These are phyloP conservation scores for Lerista edwardsae DNA, from an alignment of 2,797 vertebrate species.

Conservation along the genomic window DNA sequence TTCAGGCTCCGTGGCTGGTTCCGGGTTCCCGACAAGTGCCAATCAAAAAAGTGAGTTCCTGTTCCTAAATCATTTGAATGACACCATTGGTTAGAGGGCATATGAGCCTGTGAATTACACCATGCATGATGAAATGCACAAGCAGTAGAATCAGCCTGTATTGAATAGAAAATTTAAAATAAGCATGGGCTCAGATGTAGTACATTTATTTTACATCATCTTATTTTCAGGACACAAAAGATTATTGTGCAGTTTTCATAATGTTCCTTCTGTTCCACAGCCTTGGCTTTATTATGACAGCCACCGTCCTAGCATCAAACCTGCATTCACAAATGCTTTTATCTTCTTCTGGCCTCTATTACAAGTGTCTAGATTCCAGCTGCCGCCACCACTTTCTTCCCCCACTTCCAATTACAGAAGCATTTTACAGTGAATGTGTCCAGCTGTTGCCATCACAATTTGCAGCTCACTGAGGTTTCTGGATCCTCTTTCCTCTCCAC, in stretches of 20 bases:
- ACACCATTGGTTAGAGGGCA: too few relatives aligned
- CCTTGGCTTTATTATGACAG: not conserved
- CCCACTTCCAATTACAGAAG: conserved; percentile 15
- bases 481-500: not conserved
- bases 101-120: too few relatives aligned
- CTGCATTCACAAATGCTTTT: not conserved
- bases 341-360: not conserved
- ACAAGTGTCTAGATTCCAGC: not conserved
- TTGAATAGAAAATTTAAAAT: not conserved
- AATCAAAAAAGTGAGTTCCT: too few relatives aligned
- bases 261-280: conserved; percentile 1
- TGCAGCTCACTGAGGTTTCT: conserved; percentile 12
- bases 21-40: too few relatives aligned
- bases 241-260: not conserved
- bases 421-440: not conserved
- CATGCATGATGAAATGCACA: not conserved
- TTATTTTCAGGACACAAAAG: not conserved
- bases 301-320: conserved; percentile 12
- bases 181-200: not conserved
- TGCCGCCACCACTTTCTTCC: not conserved
- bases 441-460: conserved; percentile 7
- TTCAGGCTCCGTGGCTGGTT: too few relatives aligned
- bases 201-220: not conserved
- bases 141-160: not conserved
- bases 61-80: too few relatives aligned